These are phyloP conservation scores for Crossaster papposus DNA, from an alignment of 53 echinoderm and acorn worm genomes.

Conservation along the genomic window DNA sequence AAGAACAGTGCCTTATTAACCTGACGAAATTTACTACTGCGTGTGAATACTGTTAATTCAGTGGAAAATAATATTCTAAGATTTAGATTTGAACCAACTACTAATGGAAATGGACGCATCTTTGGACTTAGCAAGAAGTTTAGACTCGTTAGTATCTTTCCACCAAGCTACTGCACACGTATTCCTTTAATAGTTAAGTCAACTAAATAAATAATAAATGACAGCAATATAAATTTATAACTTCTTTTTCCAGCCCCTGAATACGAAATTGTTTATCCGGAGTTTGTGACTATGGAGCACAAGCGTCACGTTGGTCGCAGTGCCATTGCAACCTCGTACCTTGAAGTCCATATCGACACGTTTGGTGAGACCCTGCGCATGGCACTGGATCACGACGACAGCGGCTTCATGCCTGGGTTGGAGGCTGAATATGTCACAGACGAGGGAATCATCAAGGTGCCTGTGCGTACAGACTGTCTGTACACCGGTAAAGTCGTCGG, in stretches of 20 bases:
- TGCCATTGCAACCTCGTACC: not conserved
- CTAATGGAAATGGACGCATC: too few relatives aligned
- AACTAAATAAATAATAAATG: too few relatives aligned
- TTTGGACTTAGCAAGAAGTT: too few relatives aligned
- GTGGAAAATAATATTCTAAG: too few relatives aligned
- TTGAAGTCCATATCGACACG: not conserved
- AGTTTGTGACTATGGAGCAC: not conserved
- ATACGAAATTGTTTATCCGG: not conserved
- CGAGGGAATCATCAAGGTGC: not conserved
- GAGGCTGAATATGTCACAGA: not conserved
- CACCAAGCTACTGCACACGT: too few relatives aligned
- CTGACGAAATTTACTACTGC: too few relatives aligned
- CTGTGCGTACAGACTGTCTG: not conserved
- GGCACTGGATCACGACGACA: conserved; percentile 7
- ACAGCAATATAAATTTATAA: too few relatives aligned
- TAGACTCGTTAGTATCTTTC: too few relatives aligned
- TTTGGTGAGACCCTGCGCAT: not conserved
- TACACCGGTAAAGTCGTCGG: not conserved
- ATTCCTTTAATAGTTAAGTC: too few relatives aligned
- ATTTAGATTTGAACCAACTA: too few relatives aligned
- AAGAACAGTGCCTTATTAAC: too few relatives aligned
- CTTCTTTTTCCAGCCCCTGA: not conserved
- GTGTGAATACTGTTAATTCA: too few relatives aligned
- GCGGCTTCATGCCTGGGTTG: not conserved
- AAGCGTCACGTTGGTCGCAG: not conserved